phyloP scores from a whole-genome alignment of 2,113 vertebrate species.

The Ammodytes marinus region DNA sequence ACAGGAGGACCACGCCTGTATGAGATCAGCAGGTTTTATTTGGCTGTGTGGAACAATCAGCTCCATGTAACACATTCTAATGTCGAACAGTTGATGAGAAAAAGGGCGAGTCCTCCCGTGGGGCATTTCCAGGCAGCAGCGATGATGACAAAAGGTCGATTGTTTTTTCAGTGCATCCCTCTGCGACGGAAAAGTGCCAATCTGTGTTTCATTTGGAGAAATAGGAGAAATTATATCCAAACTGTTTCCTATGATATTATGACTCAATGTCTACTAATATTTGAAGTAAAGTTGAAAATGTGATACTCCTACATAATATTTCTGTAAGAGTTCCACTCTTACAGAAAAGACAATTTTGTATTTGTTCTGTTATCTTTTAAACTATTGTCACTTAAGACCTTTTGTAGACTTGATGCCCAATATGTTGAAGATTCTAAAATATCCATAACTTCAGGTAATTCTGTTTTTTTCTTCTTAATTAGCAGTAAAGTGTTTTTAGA shows the following conservation, averaged over 20 bases:
- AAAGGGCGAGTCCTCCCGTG: slow-evolving; percentile 23
- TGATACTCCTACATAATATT: neutral
- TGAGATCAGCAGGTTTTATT: slow-evolving; percentile 79
- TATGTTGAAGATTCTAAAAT: slow-evolving; percentile 8
- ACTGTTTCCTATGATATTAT: neutral
- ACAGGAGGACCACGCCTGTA: slow-evolving; percentile 96
- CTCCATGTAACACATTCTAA: slow-evolving; percentile 19
- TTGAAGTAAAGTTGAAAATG: slow-evolving; percentile 14
- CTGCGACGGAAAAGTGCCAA: slow-evolving; percentile 28
- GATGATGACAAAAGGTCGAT: slow-evolving; percentile 34
- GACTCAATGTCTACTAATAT: slow-evolving; percentile 29
- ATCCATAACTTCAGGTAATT: slow-evolving; percentile 10
- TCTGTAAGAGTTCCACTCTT: slow-evolving; percentile 5
- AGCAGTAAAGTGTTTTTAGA: slow-evolving; percentile 24
- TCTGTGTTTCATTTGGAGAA: slow-evolving; percentile 23
- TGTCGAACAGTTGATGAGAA: slow-evolving; percentile 36
- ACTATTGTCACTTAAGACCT: neutral
- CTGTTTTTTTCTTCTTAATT: slow-evolving; percentile 19
- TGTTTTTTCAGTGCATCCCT: slow-evolving; percentile 11
- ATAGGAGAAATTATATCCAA: neutral
- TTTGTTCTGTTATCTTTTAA: neutral
- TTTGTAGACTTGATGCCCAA: slow-evolving; percentile 5
- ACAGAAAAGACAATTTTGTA: neutral
- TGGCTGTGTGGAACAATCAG: slow-evolving; percentile 29
- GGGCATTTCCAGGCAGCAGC: slow-evolving; percentile 25